Base-by-base conservation (phyloP, 2,113 vertebrate genomes). In the Odontesthes bonariensis region DNA sequence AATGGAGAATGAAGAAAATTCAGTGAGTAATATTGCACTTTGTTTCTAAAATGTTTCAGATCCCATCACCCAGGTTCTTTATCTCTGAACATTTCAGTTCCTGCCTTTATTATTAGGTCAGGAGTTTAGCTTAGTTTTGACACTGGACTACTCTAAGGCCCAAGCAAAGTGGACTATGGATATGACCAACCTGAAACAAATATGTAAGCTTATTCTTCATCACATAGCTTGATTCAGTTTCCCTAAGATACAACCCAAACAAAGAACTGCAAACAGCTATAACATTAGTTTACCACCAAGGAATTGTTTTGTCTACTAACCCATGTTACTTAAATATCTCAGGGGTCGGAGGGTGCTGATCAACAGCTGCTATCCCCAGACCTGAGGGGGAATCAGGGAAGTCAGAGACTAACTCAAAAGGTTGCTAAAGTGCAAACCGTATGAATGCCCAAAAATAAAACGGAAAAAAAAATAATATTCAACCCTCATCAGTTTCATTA, bases 1-100 rank as follows among this genome's bases (percentile, higher is more conserved):
- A 95, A 95, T 95, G 92, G 95, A 95, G 93, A 94, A 96, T 88
- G 93, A 95, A 96, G 93, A 95, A 95, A 95, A 95, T 91, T 95
- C 94, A 95, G 95, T 94, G 95, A 87, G 95, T 95, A 95, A 97
- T 99, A 99, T 99, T 99, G 98, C 98, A 99, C 97, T 97, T 97
- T 95, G 92, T 96, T 96, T 93, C 92, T 95, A 95, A 96, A 96
- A 91, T 92, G 91, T 96, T 95, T 96, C 95, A 95, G 94, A 96
- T 95, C 94, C 94, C 92, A 87, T 94, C 89, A 80, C 73, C 82
- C 64, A 70, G 79, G 69, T 73, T 84, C 54, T 83, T 78, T 83
- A 72, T 71, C 72, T 90, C 79, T 86, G 86, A 87, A 91, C 86
- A 93, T 92, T 94, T 94, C 92, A 92, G 92, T 86, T 94, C 94